Evolutionary conservation across 1,140 invertebrate genomes (phyloP).

Genomic region (Drosophila ficusphila): DNA sequence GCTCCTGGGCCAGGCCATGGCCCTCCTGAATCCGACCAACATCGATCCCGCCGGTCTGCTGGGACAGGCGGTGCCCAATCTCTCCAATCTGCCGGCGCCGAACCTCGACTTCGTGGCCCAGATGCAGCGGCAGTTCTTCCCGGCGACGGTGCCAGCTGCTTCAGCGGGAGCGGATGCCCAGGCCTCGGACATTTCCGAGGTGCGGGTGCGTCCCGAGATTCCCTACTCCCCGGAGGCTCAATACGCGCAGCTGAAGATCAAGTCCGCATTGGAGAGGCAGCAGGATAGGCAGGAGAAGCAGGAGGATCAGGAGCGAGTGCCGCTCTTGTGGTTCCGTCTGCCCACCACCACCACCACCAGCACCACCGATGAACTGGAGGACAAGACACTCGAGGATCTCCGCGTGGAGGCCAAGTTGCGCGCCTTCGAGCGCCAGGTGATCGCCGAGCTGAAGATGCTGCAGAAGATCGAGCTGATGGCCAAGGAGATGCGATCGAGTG

Average conservation of each 20-base stretch:
- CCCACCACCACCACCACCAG: constrained; percentile 7
- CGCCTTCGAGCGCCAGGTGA: constrained; percentile 73
- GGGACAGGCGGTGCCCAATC: neutral
- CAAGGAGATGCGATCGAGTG: constrained; percentile 62
- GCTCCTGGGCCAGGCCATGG: neutral
- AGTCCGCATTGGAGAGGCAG: constrained; percentile 30
- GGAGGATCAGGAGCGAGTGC: constrained; percentile 37
- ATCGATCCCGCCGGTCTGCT: constrained; percentile 39
- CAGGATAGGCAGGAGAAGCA: constrained; percentile 21
- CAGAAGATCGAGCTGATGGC: constrained; percentile 74
- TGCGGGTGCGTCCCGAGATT: constrained; percentile 63
- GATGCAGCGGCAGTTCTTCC: constrained; percentile 37
- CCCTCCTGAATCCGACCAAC: neutral
- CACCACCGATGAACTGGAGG: neutral
- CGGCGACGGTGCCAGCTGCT: neutral
- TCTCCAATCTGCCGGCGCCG: neutral
- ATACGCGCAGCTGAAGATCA: constrained; percentile 49
- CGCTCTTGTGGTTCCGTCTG: constrained; percentile 63
- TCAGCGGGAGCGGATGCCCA: neutral
- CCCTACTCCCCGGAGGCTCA: constrained; percentile 14
- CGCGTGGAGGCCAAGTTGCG: constrained; percentile 59
- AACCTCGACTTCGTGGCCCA: constrained; percentile 25
- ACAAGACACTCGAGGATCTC: constrained; percentile 39
- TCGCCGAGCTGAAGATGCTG: constrained; percentile 61
- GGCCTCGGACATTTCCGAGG: constrained; percentile 73